A percentile compares a stretch with the other conserved stretches of the same genome.
Evolutionary conservation across 1,140 invertebrate genomes (phyloP).

Genomic region (Mesaphorura yosii): DNA sequence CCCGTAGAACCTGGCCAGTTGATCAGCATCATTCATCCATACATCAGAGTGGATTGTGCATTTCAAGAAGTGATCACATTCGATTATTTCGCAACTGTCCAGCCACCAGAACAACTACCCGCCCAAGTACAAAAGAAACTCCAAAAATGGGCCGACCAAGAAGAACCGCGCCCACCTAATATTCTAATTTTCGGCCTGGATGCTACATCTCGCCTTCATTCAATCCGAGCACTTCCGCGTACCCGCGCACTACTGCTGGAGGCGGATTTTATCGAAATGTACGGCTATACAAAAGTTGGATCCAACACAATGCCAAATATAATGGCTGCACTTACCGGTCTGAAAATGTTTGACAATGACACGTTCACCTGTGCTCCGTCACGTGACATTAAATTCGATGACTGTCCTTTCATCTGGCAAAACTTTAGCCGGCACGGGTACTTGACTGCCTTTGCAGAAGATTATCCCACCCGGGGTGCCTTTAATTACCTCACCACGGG

Average conservation of each 20-base stretch:
- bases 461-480: conserved; percentile 35
- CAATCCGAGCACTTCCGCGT: conserved; percentile 69
- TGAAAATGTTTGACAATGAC: no score
- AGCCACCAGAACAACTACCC: conserved; percentile 3
- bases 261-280: conserved; percentile 52
- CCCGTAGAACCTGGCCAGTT: conserved; percentile 4
- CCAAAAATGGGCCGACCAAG: conserved; percentile 13
- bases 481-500: conserved; percentile 39
- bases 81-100: conserved; percentile 9
- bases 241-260: conserved; percentile 44
- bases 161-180: conserved; percentile 38
- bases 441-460: conserved; percentile 38
- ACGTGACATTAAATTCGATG: conserved; percentile 43
- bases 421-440: conserved; percentile 46
- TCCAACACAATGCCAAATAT: conserved; percentile 37
- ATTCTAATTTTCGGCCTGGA: conserved; percentile 72
- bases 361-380: no score
- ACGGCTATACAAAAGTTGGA: conserved; percentile 66
- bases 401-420: conserved; percentile 70
- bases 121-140: conserved; percentile 8
- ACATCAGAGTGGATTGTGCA: conserved; percentile 19
- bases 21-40: conserved; percentile 1
- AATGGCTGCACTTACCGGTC: conserved; percentile 33
- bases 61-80: neutral
- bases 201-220: conserved; percentile 70